Evolutionary conservation across 2,888 invertebrate genomes (phyloP).

Genomic region (Thera britannica): DNA sequence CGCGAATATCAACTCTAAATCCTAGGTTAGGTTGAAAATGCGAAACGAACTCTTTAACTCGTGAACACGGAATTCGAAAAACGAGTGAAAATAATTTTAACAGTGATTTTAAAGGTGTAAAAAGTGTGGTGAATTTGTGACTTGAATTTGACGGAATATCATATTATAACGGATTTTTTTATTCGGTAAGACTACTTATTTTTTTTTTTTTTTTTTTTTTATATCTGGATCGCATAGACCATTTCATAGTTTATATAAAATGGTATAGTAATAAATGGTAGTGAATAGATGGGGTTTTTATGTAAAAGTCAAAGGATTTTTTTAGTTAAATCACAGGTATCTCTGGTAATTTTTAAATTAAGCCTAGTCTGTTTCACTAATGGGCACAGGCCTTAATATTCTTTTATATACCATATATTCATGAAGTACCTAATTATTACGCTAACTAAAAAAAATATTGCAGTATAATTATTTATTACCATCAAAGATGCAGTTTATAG

Average conservation of each 20-base stretch:
- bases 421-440: too few relatives aligned
- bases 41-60: constrained; percentile 18
- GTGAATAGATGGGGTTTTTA: too few relatives aligned
- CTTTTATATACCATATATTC: too few relatives aligned
- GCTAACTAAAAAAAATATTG: not conserved
- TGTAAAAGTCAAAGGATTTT: too few relatives aligned
- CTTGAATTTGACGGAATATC: constrained; percentile 36
- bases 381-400: too few relatives aligned
- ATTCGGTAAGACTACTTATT: constrained; percentile 26
- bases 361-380: too few relatives aligned
- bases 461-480: not conserved
- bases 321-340: too few relatives aligned
- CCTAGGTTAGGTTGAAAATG: constrained; percentile 3
- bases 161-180: constrained; percentile 32
- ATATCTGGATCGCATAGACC: not conserved
- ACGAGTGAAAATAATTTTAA: constrained; percentile 9
- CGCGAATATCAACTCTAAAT: constrained; percentile 51
- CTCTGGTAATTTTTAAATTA: too few relatives aligned
- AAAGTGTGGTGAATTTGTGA: constrained; percentile 26
- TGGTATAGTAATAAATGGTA: too few relatives aligned
- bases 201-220: not conserved
- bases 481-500: too few relatives aligned
- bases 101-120: constrained; percentile 16
- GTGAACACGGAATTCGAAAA: constrained; percentile 23
- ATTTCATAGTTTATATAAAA: too few relatives aligned